Percentiles rank a stretch among this genome's conserved stretches.
Evolutionary conservation across 2,113 vertebrate genomes (phyloP).

Genomic region (Ciconia maguari): DNA sequence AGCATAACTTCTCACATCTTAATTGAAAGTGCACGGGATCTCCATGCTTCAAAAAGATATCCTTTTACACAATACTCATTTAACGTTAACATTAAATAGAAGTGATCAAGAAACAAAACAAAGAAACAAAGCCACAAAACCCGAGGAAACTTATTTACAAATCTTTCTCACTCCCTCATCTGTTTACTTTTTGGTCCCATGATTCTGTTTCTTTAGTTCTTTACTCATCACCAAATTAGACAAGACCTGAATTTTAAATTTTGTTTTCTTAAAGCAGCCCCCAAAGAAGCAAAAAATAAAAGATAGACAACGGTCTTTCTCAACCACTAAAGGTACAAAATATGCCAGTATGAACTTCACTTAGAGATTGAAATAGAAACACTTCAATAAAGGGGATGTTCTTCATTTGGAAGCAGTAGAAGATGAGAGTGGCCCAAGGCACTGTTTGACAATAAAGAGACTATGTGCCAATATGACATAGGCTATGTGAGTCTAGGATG

Average conservation of each 20-base stretch:
- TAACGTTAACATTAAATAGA: neutral
- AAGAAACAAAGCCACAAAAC: neutral
- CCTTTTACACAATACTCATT: neutral
- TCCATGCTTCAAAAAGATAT: neutral
- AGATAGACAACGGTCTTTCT: neutral
- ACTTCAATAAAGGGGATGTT: neutral
- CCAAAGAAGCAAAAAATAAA: neutral
- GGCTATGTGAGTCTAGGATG: neutral
- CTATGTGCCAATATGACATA: neutral
- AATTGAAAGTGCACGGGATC: neutral
- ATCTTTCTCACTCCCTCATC: neutral
- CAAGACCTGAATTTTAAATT: neutral
- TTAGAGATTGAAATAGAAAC: neutral
- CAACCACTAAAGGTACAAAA: neutral
- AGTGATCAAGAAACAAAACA: neutral
- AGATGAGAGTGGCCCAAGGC: neutral
- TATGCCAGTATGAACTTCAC: neutral
- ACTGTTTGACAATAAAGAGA: neutral
- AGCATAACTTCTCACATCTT: neutral
- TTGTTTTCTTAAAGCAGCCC: neutral
- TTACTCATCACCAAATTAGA: neutral
- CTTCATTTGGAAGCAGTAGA: neutral
- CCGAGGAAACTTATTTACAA: neutral
- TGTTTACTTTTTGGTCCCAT: neutral
- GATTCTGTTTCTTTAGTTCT: neutral